Conservation (phyloP, 1,140 invertebrate species). For the Lasioglossum baleicum region DNA sequence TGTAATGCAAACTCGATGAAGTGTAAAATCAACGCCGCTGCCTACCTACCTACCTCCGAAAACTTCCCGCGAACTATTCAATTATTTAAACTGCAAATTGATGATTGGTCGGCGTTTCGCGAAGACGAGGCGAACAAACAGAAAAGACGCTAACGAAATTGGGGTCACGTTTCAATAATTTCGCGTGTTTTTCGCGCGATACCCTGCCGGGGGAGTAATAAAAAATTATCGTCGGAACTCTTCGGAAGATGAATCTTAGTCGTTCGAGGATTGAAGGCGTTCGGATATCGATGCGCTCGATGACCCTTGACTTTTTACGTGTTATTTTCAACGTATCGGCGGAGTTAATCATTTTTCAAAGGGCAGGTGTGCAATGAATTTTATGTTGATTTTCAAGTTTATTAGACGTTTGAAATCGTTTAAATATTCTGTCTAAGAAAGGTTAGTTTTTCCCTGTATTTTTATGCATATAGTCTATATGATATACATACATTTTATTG, state of each 20-base stretch:
- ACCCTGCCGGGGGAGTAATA: not conserved
- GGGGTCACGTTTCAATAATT: not conserved
- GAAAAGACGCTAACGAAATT: not conserved
- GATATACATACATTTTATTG: too few relatives aligned
- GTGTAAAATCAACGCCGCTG: not conserved
- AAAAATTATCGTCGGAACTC: not conserved
- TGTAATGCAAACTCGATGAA: not conserved
- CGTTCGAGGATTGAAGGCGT: not conserved
- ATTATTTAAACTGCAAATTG: slow-evolving; percentile 1
- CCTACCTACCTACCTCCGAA: not conserved
- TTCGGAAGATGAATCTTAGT: not conserved
- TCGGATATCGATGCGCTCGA: not conserved
- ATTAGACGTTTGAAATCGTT: too few relatives aligned
- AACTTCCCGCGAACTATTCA: not conserved
- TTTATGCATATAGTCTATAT: too few relatives aligned
- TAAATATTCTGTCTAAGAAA: too few relatives aligned
- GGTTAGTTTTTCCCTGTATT: too few relatives aligned
- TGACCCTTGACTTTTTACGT: not conserved
- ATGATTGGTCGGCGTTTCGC: not conserved
- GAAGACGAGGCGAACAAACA: not conserved
- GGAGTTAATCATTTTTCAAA: not conserved
- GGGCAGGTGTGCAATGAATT: too few relatives aligned
- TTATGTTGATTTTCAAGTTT: too few relatives aligned
- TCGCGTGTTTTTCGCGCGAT: not conserved
- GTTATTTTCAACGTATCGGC: not conserved